Evolutionary conservation across 2,797 vertebrate genomes (phyloP).

Genomic region (Oreortyx pictus): DNA sequence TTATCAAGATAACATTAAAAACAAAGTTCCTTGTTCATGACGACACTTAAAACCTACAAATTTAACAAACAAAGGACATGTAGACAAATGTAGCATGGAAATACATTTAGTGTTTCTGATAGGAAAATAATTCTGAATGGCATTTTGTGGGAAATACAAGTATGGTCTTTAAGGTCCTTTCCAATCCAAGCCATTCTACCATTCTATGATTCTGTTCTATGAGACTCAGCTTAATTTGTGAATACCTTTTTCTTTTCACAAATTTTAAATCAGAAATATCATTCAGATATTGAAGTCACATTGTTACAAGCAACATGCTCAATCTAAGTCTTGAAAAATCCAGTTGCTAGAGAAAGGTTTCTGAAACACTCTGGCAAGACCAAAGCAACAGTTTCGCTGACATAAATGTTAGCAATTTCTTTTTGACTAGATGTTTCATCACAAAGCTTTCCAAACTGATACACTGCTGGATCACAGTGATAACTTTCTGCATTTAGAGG

Average conservation of each 20-base stretch:
- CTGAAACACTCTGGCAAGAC: background rate
- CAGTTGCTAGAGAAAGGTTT: background rate
- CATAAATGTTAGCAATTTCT: background rate
- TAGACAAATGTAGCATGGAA: background rate
- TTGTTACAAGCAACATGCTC: background rate
- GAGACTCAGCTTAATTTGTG: background rate
- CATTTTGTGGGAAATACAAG: background rate
- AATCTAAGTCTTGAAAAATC: background rate
- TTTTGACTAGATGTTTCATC: background rate
- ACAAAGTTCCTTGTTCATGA: background rate
- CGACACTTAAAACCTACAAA: background rate
- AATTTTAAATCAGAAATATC: background rate
- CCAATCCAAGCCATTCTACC: too few relatives aligned
- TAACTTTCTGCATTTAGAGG: background rate
- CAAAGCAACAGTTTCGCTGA: background rate
- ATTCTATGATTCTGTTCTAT: background rate
- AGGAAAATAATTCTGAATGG: background rate
- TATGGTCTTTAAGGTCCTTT: too few relatives aligned
- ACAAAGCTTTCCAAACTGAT: background rate
- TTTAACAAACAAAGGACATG: background rate
- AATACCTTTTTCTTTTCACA: background rate
- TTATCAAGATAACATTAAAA: background rate
- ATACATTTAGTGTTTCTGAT: background rate
- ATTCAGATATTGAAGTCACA: background rate
- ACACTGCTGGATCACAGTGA: background rate